Base-by-base conservation (phyloP, 2,888 invertebrate genomes). In the Dolichopus griseipennis region DNA sequence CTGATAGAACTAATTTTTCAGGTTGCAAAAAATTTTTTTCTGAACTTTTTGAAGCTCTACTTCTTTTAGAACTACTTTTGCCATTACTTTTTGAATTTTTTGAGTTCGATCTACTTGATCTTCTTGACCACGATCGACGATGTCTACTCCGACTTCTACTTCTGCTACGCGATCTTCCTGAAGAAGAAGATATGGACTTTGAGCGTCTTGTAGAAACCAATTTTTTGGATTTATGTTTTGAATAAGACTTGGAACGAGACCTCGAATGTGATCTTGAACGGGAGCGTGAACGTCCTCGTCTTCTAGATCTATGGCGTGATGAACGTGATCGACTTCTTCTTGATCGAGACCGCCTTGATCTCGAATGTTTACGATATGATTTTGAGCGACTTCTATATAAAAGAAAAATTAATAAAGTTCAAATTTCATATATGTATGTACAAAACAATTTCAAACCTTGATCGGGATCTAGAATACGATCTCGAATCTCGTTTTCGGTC, bases 131-230 rank as follows among this genome's bases (percentile, higher is more conserved):
- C 21, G 71, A 69, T 63, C 68, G 72, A n/a, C 52, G 52, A 52
- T 52, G 52, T 52, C 52, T 52, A 72, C 63, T 78, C 75, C 78
- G 72, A 1, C 74, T 75, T 67, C 76, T 73, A 0, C 82, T 80
- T 41, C 75, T 71, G 0, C 76, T 75, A 37, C 73, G 73, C 0
- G 77, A 77, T 21, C 74, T 73, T 0, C 74, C 74, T 3, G 73
- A 71, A 64, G 78, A 78, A 67, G 73, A 72, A 0, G 75, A 74
- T 37, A 74, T 70, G 4, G 79, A 78, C n/a, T 78, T 76, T 1
- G 79, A 79, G 27, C 79, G 75, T 18, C 79, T 74, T 2, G 79
- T 80, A 1, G 80, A 80, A 0, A 77, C 79, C 20, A 80, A 69
- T 68, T 78, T 78, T 34, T 75, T 77, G 61, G 27, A 64, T 33